Percentiles rank a stretch among this genome's conserved stretches.
phyloP scores from a whole-genome alignment of 2,888 invertebrate species.

The Odontothrips loti region DNA sequence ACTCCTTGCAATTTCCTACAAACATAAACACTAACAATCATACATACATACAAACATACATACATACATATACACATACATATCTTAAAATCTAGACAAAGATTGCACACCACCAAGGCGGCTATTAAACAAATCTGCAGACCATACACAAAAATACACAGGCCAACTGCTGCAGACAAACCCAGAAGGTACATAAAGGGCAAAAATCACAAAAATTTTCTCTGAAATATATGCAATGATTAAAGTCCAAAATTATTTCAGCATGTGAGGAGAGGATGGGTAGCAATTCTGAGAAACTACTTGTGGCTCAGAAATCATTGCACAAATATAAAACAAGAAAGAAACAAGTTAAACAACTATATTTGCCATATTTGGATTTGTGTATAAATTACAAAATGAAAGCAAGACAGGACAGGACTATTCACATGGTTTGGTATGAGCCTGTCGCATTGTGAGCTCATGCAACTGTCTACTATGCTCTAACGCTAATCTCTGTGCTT shows the following conservation, averaged over 20 bases:
- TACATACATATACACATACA: too few species aligned
- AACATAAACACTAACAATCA: not conserved
- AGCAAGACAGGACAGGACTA: not conserved
- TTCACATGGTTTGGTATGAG: not conserved
- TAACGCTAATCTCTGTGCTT: not conserved
- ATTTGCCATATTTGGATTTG: not conserved
- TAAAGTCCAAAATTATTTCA: too few species aligned
- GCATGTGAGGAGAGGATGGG: too few species aligned
- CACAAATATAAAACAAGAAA: not conserved
- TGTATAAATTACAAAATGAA: not conserved
- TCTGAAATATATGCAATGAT: too few species aligned
- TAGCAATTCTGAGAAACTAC: not conserved
- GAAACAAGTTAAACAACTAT: not conserved
- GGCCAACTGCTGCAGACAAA: too few species aligned
- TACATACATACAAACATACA: too few species aligned
- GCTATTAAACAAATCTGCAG: not conserved
- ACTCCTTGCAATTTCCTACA: not conserved
- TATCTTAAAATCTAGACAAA: not conserved
- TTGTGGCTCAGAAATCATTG: not conserved
- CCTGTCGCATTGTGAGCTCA: not conserved
- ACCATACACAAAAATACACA: too few species aligned
- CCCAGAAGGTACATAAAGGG: too few species aligned
- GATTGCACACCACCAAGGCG: not conserved
- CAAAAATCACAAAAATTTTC: too few species aligned
- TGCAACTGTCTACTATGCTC: constrained; percentile 14